A percentile compares a stretch with the other conserved stretches of the same genome.
Evolutionary conservation across 2,888 invertebrate genomes (phyloP).

Genomic region (Limulus polyphemus): DNA sequence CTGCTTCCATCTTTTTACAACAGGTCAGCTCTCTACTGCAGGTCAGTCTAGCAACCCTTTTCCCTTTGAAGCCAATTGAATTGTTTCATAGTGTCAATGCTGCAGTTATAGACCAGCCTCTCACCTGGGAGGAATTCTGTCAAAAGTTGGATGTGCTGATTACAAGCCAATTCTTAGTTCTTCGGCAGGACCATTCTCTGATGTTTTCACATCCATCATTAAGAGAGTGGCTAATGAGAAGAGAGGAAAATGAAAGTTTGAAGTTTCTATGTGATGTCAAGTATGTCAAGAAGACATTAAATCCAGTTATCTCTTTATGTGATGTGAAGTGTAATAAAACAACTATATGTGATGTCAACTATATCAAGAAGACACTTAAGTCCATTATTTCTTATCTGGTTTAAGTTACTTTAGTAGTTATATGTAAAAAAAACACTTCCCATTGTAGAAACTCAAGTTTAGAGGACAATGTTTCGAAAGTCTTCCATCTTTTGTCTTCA

Average conservation of each 20-base stretch:
- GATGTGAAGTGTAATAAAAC: no score
- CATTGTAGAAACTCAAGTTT: no score
- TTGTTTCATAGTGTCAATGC: conserved; percentile 89
- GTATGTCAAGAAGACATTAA: no score
- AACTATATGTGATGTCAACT: no score
- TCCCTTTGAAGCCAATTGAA: conserved; percentile 76
- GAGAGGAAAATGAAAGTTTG: conserved; percentile 54
- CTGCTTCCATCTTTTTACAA: not conserved
- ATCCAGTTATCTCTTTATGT: no score
- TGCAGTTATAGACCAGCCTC: conserved; percentile 58
- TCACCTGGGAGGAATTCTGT: conserved; percentile 82
- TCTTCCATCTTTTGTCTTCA: no score
- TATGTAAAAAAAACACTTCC: no score
- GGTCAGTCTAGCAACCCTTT: conserved; percentile 77
- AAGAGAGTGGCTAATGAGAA: conserved; percentile 85
- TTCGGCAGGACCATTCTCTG: conserved; percentile 79
- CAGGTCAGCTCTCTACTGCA: conserved; percentile 68
- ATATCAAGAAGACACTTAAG: no score
- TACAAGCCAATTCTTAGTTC: conserved; percentile 66
- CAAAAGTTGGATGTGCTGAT: conserved; percentile 66
- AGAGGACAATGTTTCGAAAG: no score
- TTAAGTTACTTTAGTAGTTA: no score
- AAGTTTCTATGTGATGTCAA: conserved; percentile 76
- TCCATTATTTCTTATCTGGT: no score
- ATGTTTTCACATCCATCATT: conserved; percentile 97